Percentiles rank a stretch among this genome's conserved stretches.
phyloP scores from a whole-genome alignment of 1,140 invertebrate genomes.

The Dysdera silvatica region DNA sequence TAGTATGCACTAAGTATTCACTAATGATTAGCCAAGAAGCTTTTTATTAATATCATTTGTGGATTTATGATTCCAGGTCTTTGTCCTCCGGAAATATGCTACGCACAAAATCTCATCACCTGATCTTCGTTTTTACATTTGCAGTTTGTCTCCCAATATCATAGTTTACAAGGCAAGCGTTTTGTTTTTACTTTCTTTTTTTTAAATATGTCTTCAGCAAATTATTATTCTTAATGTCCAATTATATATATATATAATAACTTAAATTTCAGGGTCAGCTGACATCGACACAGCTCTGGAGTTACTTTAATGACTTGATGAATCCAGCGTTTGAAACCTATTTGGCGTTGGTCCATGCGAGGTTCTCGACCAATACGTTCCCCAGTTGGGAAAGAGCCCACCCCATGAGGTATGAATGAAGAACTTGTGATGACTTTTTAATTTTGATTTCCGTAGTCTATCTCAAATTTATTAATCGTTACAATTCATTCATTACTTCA shows the following conservation, averaged over 20 bases:
- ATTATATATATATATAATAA: not conserved
- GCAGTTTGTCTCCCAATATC: slow-evolving; percentile 79
- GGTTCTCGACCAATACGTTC: slow-evolving; percentile 98
- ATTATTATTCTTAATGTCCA: not conserved
- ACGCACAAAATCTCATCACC: slow-evolving; percentile 74
- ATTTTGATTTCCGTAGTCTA: too few species aligned
- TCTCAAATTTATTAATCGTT: too few species aligned
- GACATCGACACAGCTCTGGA: slow-evolving; percentile 90
- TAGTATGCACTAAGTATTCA: too few species aligned
- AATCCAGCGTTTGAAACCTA: slow-evolving; percentile 84
- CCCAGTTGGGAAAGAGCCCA: slow-evolving; percentile 98
- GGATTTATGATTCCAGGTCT: slow-evolving; percentile 59
- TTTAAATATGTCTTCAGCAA: not conserved
- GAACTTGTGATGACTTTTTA: too few species aligned
- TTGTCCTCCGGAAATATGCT: slow-evolving; percentile 82
- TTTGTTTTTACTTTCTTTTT: not conserved
- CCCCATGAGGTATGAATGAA: slow-evolving; percentile 86
- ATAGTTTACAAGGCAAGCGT: slow-evolving; percentile 79
- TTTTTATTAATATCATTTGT: too few species aligned
- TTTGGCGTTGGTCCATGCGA: slow-evolving; percentile 88
- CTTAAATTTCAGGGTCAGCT: slow-evolving; percentile 65
- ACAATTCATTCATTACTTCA: too few species aligned
- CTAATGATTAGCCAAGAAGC: too few species aligned
- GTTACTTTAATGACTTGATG: slow-evolving; percentile 64
- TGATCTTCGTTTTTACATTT: slow-evolving; percentile 88